phyloP scores from a whole-genome alignment of 2,113 vertebrate genomes.

The Scartelaos histophorus region DNA sequence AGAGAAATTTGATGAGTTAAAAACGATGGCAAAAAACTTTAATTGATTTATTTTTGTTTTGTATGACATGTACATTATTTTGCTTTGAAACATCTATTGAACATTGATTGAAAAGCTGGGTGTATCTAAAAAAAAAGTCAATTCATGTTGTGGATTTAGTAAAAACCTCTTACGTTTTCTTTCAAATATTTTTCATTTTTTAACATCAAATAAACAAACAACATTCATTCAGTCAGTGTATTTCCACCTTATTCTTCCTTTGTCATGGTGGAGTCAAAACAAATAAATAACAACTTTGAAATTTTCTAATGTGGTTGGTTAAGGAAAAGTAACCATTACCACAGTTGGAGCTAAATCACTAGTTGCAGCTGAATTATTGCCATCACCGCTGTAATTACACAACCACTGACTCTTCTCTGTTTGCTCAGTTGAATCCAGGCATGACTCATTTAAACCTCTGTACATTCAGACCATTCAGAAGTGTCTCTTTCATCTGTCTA shows the following conservation, averaged over 20 bases:
- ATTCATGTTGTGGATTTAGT: no score
- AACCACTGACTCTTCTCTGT: background rate
- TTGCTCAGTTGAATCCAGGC: constrained; percentile 1
- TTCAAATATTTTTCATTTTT: no score
- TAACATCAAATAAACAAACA: no score
- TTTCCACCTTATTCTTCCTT: background rate
- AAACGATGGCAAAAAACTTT: background rate
- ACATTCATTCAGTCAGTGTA: no score
- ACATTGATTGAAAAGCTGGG: no score
- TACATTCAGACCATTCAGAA: background rate
- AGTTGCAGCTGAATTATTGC: background rate
- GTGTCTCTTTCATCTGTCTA: background rate
- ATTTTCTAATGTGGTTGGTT: background rate
- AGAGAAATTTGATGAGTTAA: constrained; percentile 41
- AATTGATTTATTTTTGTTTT: no score
- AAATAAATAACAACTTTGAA: background rate
- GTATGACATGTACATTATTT: no score
- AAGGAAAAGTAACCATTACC: background rate
- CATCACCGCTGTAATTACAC: background rate
- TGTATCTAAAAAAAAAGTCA: no score
- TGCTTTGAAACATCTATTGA: no score
- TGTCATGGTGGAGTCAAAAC: background rate
- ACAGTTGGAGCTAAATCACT: background rate
- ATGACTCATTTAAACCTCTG: background rate
- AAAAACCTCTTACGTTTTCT: no score